A percentile compares a stretch with the other conserved stretches of the same genome.
Conservation (phyloP, 2,113 vertebrate species). For the Carlito syrichta region DNA sequence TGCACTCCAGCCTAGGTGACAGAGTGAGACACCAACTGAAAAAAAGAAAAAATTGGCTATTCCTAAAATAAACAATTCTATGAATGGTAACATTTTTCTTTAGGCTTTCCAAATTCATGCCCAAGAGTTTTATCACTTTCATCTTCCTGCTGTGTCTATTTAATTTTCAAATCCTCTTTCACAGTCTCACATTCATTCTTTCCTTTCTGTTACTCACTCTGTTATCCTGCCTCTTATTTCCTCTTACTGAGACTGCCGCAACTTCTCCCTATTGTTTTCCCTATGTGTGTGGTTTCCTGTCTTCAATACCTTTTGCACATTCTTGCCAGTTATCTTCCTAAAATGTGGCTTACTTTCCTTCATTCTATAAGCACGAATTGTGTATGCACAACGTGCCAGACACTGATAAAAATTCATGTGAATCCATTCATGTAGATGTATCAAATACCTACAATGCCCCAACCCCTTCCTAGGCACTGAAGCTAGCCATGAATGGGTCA, state of each 20-base stretch:
- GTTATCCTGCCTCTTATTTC: background rate
- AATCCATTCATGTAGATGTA: background rate
- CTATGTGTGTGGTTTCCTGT: background rate
- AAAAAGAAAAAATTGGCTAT: background rate
- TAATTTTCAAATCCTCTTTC: background rate
- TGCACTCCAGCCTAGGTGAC: too few species aligned
- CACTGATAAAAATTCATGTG: background rate
- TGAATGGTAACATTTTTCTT: background rate
- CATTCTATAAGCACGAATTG: background rate
- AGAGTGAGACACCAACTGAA: too few species aligned
- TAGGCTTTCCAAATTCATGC: background rate
- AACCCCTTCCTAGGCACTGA: background rate
- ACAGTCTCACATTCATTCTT: background rate
- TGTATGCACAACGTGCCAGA: background rate
- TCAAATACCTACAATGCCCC: background rate
- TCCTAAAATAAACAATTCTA: background rate
- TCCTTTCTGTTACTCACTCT: background rate
- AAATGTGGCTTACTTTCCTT: background rate
- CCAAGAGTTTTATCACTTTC: background rate
- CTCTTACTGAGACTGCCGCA: background rate
- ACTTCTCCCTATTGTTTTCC: background rate
- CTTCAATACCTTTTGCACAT: background rate
- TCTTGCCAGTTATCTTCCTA: background rate
- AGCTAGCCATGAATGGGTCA: background rate
- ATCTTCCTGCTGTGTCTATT: background rate